Base-by-base conservation (phyloP, 2,797 vertebrate species). In the Hoplostethus atlanticus region DNA sequence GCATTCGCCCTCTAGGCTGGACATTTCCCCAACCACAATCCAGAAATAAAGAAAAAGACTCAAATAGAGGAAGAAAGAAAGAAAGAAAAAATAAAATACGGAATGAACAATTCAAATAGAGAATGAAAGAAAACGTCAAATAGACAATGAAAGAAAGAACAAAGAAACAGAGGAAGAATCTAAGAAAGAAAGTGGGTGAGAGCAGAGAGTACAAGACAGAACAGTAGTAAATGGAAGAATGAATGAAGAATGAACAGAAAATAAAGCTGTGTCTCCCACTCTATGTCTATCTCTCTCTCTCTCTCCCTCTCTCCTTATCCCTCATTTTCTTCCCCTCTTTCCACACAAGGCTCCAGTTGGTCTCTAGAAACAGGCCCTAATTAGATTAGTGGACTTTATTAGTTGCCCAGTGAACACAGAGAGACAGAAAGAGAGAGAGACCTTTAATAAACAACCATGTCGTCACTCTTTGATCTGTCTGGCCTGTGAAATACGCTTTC, bases 321-420 rank as follows among this genome's bases (percentile, higher is more conserved):
- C 9, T n/a, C 57, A 54, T 70, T 76, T 77, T 68, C 51, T 47
- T 0, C 6, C 58, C 70, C 62, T 75, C 56, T 66, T 71, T 57
- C 62, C 62, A 66, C 73, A 66, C 68, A 68, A 89, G 87, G 87
- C 88, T 89, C 90, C 88, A 87, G 83, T 89, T 71, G 66, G 85
- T 83, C 91, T 77, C 70, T 89, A 86, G 82, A 88, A 88, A 78
- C 68, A 66, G 64, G 63, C 53, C 59, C 51, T 91, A 87, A 93
- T 94, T 91, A 87, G 87, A 94, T 93, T 91, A 91, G 79, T 79
- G 71, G 65, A 79, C 52, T 91, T 92, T 89, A 91, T 84, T 84
- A 87, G 84, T 66, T 61, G 83, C 60, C 62, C 36, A 68, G 76
- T 85, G 71, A 84, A 80, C 56, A 64, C 53, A 74, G 36, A 50